These are phyloP conservation scores for Eristalis intricaria DNA, from an alignment of 2,888 invertebrate species.

Conservation along the genomic window DNA sequence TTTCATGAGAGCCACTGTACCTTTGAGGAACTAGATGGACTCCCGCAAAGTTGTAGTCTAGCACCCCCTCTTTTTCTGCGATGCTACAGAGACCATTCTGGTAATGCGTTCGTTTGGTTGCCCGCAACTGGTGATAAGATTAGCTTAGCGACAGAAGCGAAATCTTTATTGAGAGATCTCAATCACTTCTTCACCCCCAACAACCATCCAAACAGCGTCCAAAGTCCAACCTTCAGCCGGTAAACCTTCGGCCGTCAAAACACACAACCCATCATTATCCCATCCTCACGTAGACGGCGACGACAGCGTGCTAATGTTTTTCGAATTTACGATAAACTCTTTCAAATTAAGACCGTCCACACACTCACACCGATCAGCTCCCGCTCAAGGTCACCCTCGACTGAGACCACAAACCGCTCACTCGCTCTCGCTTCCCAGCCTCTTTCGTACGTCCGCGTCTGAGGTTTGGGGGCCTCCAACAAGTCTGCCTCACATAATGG, in stretches of 20 bases:
- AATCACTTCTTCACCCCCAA: not conserved
- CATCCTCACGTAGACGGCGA: not conserved
- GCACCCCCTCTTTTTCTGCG: not conserved
- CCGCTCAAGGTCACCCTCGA: constrained; percentile 27
- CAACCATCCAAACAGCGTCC: not conserved
- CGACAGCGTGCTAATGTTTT: not conserved
- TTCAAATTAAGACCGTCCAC: constrained; percentile 8
- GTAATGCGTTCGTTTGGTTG: too few relatives aligned
- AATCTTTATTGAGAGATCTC: too few relatives aligned
- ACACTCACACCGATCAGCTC: constrained; percentile 13
- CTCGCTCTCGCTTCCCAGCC: constrained; percentile 16
- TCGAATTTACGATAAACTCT: constrained; percentile 6
- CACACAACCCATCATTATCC: not conserved
- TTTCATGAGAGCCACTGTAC: too few relatives aligned
- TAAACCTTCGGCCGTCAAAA: not conserved
- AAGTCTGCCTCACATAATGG: not conserved
- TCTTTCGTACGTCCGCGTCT: too few relatives aligned
- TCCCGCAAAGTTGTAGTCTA: not conserved
- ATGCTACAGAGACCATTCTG: not conserved
- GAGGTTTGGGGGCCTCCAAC: too few relatives aligned
- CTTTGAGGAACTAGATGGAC: not conserved
- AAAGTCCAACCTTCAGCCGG: not conserved
- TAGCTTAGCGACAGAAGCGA: too few relatives aligned
- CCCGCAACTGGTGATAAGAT: too few relatives aligned
- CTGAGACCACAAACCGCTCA: not conserved